Base-by-base conservation (phyloP, 1,140 invertebrate genomes). In the Pseudomyrmex gracilis region DNA sequence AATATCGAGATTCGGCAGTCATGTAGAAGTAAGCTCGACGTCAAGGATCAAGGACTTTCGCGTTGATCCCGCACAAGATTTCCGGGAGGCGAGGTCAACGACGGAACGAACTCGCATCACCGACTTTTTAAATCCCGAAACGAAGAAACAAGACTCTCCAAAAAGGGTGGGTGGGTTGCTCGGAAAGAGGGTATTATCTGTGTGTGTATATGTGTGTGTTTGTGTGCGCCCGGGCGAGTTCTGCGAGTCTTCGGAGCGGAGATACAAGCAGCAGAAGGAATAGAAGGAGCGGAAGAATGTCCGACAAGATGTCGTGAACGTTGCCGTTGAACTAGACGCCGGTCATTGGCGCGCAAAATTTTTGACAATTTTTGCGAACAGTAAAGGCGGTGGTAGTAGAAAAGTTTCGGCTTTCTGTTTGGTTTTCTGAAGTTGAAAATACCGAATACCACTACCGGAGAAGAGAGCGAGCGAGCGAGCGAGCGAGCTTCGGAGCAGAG, bases 11-110 rank as follows among this genome's bases (percentile, higher is more conserved):
- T 74, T 64, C 22, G 60, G 53, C 63, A 84, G 78, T 82, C 87
- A 87, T 85, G 80, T 83, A 83, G 71, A 83, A 83, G 51, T 47
- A 49, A 22, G 51, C 51, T 34, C 73, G 49, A 57, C 13, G 51
- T 76, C 61, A 34, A 34, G 71, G 58, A 77, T 57, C 73, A 20
- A 83, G 22, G 45, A 45, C 51, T 22, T 34, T 58, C 13, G 73
- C 53, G 43, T 80, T 80, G 76, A 71, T 57, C 24, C 34, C 12
- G 68, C 51, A 55, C 3, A 8, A 53, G 68, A 80, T 80, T 80
- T 80, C 45, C 53, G 22, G 12, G 66, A 71, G 9, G 13, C 3
- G 34, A 58, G 66, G 45, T 70, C 53, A 71, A 71, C 53, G 51
- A 12, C 34, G 34, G 34, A 34, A n/a, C 15, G 43, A 43, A 57